phyloP scores from a whole-genome alignment of 2,113 vertebrate genomes.

The Sebastes fasciatus region DNA sequence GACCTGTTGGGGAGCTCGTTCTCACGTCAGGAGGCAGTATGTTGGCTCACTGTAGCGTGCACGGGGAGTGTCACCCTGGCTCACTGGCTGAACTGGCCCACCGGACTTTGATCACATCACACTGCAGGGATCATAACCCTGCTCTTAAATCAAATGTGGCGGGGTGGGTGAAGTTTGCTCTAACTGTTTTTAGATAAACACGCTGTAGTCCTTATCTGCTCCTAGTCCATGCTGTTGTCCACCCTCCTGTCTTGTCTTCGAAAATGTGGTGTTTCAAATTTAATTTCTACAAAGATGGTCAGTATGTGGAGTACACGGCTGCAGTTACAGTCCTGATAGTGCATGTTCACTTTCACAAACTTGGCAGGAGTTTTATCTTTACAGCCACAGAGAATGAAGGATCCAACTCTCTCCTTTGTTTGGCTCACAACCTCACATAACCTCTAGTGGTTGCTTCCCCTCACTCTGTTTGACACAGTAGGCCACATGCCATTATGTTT shows the following conservation, averaged over 20 bases:
- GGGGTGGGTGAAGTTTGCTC: neutral
- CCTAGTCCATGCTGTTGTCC: neutral
- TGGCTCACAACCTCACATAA: neutral
- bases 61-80: constrained; percentile 26
- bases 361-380: constrained; percentile 34
- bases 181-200: neutral
- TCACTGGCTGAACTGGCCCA: neutral
- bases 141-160: neutral
- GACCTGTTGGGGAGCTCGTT: constrained; percentile 42
- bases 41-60: constrained; percentile 13
- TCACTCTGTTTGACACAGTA: neutral
- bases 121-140: constrained; percentile 7
- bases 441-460: neutral
- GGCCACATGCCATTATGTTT: neutral
- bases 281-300: neutral
- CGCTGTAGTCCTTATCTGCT: neutral
- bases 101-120: constrained; percentile 54
- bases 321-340: neutral
- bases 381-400: neutral
- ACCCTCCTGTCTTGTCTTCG: neutral
- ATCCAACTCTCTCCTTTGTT: neutral
- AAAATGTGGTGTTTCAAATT: neutral
- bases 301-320: neutral
- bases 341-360: neutral
- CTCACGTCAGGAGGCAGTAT: neutral